Conservation (phyloP, 2,113 vertebrate species). For the Symphodus melops region DNA sequence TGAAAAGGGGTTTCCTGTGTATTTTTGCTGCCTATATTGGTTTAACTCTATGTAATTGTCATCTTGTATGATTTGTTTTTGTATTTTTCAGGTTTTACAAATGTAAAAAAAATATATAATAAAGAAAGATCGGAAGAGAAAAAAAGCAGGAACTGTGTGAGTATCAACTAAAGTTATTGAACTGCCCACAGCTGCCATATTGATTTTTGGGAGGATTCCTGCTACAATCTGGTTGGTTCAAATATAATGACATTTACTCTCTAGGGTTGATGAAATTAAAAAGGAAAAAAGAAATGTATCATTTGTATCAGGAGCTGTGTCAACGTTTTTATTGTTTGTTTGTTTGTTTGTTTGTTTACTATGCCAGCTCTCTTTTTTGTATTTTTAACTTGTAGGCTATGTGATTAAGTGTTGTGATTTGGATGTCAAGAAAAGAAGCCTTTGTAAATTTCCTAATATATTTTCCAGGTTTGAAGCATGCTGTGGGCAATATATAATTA, state of each 20-base stretch:
- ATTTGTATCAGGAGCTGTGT: neutral
- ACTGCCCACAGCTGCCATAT: neutral
- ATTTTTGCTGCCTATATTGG: neutral
- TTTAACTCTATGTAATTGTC: neutral
- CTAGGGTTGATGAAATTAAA: neutral
- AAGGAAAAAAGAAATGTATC: too few relatives aligned
- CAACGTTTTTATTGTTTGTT: neutral
- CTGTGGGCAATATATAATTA: too few relatives aligned
- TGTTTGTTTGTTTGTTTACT: neutral
- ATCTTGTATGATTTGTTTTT: neutral
- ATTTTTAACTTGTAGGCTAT: too few relatives aligned
- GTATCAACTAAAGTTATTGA: constrained; percentile 16
- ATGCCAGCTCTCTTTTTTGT: neutral
- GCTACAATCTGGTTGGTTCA: neutral
- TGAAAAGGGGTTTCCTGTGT: neutral
- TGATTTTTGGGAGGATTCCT: constrained; percentile 48
- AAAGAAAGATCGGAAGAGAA: neutral
- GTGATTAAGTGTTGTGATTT: too few relatives aligned
- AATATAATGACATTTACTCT: constrained; percentile 21
- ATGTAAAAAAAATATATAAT: neutral
- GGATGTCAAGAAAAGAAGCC: too few relatives aligned
- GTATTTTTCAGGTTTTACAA: neutral
- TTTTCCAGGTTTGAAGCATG: too few relatives aligned
- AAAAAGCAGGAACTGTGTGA: neutral
- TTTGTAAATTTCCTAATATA: too few relatives aligned